Evolutionary conservation across 2,797 vertebrate genomes (phyloP).

Genomic region (Mormyrops boulengeri): DNA sequence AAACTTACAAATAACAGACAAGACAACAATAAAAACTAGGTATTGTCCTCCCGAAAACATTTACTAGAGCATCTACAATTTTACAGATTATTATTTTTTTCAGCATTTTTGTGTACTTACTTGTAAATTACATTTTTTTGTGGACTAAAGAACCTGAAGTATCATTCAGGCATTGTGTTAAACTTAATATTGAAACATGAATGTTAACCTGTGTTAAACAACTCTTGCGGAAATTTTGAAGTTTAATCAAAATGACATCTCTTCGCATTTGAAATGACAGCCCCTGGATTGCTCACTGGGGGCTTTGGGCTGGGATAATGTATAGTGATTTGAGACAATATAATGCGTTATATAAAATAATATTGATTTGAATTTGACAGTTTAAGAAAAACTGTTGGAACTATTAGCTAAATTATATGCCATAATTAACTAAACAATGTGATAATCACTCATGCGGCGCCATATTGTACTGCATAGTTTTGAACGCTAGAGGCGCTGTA

Average conservation of each 20-base stretch:
- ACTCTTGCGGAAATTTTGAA: background rate
- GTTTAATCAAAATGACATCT: background rate
- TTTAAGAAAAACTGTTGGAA: background rate
- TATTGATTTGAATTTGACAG: background rate
- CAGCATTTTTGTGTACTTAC: background rate
- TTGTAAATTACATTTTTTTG: background rate
- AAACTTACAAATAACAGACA: background rate
- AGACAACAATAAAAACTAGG: background rate
- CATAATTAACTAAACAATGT: background rate
- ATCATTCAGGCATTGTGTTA: background rate
- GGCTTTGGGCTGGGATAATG: background rate
- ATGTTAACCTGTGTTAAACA: background rate
- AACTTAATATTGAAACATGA: background rate
- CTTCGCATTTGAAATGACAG: background rate
- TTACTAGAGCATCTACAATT: background rate
- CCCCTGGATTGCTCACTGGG: background rate
- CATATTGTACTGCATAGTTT: background rate
- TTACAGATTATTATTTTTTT: background rate
- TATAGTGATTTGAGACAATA: background rate
- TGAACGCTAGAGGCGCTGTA: slow-evolving; percentile 15
- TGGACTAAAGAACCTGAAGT: background rate
- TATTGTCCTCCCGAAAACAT: background rate
- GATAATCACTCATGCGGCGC: background rate
- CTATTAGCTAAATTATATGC: background rate
- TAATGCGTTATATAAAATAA: background rate